phyloP scores from a whole-genome alignment of 2,888 invertebrate genomes.

The Drosophila robusta region DNA sequence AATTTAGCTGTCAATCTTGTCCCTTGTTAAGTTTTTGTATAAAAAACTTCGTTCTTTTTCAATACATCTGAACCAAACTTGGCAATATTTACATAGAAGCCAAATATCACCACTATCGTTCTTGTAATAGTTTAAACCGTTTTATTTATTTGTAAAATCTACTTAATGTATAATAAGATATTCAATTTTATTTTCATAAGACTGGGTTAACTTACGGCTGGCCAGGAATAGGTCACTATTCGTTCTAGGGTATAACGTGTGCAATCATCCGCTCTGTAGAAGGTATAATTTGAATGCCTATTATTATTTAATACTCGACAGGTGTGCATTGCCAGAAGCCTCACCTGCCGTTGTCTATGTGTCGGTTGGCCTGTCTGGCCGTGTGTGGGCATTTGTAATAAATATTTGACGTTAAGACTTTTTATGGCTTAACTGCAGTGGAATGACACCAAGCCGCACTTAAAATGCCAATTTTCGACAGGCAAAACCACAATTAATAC shows the following conservation, averaged over 20 bases:
- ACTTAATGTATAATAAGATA: no score
- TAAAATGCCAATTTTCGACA: slow-evolving; percentile 80
- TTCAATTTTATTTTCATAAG: no score
- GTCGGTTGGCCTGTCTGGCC: slow-evolving; percentile 15
- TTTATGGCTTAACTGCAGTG: slow-evolving; percentile 63
- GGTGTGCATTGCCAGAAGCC: slow-evolving; percentile 27
- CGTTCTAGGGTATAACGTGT: neutral
- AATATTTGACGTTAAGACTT: slow-evolving; percentile 60
- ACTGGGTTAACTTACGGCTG: no score
- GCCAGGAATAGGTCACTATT: no score
- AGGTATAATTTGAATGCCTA: neutral
- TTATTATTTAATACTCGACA: slow-evolving; percentile 40
- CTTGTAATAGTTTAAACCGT: no score
- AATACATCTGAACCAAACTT: no score
- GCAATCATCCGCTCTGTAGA: neutral
- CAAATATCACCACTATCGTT: no score
- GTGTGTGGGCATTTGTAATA: slow-evolving; percentile 56
- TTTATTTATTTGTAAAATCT: neutral
- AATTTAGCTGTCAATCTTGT: no score
- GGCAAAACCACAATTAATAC: slow-evolving; percentile 78
- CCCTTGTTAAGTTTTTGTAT: no score
- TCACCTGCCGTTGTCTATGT: neutral
- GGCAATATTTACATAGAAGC: no score
- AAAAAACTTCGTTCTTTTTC: no score
- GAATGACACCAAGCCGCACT: slow-evolving; percentile 76